phyloP scores from a whole-genome alignment of 2,888 invertebrate genomes.

The Halocaridina rubra region DNA sequence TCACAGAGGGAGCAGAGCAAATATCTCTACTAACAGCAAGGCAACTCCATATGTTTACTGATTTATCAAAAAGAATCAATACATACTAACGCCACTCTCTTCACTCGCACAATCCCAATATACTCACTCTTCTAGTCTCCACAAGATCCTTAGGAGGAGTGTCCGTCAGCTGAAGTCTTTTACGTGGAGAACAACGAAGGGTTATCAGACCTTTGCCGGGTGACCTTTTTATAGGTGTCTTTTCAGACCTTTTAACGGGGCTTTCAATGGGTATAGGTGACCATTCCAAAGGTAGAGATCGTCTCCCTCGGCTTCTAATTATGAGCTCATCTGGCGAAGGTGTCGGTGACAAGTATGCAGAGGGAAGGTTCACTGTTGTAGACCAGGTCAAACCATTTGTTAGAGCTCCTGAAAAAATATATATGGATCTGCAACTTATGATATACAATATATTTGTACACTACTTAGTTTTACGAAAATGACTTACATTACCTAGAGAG shows the following conservation, averaged over 20 bases:
- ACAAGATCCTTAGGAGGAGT: conserved; percentile 38
- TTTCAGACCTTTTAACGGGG: conserved; percentile 32
- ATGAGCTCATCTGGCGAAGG: conserved; percentile 55
- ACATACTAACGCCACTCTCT: too few species aligned
- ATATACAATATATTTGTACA: neutral
- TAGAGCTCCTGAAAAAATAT: conserved; percentile 13
- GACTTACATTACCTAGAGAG: too few species aligned
- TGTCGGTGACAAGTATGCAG: conserved; percentile 40
- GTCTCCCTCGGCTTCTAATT: conserved; percentile 39
- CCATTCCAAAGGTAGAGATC: conserved; percentile 52
- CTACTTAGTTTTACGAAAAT: too few species aligned
- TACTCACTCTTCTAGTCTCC: conserved; percentile 45
- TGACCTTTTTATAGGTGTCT: conserved; percentile 46
- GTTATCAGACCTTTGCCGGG: conserved; percentile 47
- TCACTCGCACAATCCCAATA: too few species aligned
- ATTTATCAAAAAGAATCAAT: too few species aligned
- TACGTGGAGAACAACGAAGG: conserved; percentile 48
- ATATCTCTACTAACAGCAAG: too few species aligned
- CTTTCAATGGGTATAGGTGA: conserved; percentile 59
- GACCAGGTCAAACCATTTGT: conserved; percentile 30
- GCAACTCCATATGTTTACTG: too few species aligned
- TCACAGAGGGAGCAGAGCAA: too few species aligned
- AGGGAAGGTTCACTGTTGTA: conserved; percentile 38
- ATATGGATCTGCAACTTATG: neutral
- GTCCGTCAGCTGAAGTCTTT: conserved; percentile 47